Evolutionary conservation across 2,113 vertebrate species (phyloP), one percentile per base, ranked within the genome.

Genomic region (Nothoprocta pentlandii): DNA sequence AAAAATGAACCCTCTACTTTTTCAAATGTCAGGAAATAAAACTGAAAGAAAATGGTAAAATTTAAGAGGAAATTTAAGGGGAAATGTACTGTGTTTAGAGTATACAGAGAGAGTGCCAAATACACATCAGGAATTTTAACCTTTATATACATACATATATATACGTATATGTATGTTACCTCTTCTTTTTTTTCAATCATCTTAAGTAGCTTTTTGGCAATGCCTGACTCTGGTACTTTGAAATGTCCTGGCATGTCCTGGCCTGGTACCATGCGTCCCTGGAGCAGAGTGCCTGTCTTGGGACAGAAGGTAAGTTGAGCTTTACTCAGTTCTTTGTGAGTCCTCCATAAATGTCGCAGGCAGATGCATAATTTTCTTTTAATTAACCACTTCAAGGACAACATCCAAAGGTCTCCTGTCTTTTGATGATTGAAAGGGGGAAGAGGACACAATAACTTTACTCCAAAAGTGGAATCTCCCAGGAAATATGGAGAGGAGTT

Each of bases 41-140:
- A 6, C 84, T 73, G 77, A 89, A 85, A 86, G 8, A 64, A 91
- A 92, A 82, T 74, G 62, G 56, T 73, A 89, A 94, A 97, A 30
- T 34, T 63, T 76, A 92, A 95, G 87, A 71, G 74, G 93, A 82
- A 92, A 95, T 88, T 63, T 76, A 92, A 95, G 87, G 71, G 74
- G 93, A 82, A 92, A 95, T 88, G 92, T 49, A 94, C 77, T 46
- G 49, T 85, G 61, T 93, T 94, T 87, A 85, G 80, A 63, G 54
- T 83, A 79, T 94, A 66, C 62, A 87, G 93, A 93, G 92, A 93
- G 95, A 90, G 95, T 97, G 97, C 97, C 96, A 97, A 97, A 96
- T 83, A 86, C 83, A 80, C 92, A 89, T 95, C 87, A 96, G 96
- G 96, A 95, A 94, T 97, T 95, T 96, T 80, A 83, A 39, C 78